Conservation (phyloP, 2,113 vertebrate species). For the Hypocryptadius cinnamomeus region DNA sequence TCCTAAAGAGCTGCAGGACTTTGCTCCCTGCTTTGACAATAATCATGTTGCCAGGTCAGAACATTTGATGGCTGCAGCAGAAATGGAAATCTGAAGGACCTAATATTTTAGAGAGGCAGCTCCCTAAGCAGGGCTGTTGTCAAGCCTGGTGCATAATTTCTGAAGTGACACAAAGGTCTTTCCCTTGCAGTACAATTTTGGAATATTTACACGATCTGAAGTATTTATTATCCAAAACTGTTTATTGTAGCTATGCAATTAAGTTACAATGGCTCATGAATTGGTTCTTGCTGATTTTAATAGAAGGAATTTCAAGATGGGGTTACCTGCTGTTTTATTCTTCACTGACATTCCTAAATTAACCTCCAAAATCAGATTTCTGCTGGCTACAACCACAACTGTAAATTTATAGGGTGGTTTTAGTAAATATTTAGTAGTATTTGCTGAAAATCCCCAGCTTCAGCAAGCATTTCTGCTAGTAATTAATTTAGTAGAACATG, state of each 20-base stretch:
- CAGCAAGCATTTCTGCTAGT: neutral
- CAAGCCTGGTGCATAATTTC: neutral
- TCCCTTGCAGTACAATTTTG: neutral
- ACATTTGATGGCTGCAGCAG: neutral
- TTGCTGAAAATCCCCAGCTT: neutral
- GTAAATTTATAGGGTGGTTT: neutral
- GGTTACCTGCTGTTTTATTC: neutral
- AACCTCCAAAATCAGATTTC: neutral
- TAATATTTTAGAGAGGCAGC: neutral
- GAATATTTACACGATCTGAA: neutral
- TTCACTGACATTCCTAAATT: neutral
- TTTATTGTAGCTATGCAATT: neutral
- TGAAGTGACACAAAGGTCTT: neutral
- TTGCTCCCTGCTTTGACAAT: neutral
- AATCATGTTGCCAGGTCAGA: neutral
- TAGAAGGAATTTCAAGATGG: neutral
- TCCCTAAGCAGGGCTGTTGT: neutral
- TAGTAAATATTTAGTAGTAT: neutral
- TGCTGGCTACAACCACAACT: neutral
- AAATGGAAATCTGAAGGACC: neutral
- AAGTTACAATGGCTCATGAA: neutral
- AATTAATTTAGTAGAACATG: neutral
- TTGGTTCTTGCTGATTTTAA: conserved; percentile 14
- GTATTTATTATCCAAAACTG: neutral
- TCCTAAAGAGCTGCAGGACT: neutral